Percentiles rank a stretch among this genome's conserved stretches.
Conservation (phyloP, 1,140 invertebrate genomes). For the Dufourea novaeangliae region DNA sequence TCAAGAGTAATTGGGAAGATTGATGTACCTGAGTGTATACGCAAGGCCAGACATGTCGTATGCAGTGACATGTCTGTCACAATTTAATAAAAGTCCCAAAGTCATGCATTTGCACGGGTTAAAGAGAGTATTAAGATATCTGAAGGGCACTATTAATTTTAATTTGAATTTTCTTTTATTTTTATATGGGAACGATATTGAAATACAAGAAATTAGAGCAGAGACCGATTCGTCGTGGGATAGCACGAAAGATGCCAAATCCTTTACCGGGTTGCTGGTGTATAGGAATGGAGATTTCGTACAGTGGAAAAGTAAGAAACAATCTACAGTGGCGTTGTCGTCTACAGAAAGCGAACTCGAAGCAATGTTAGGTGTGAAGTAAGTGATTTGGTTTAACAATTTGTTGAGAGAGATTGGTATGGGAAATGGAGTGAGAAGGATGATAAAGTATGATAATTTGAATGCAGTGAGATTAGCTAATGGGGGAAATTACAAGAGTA, state of each 20-base stretch:
- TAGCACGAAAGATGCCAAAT: not conserved
- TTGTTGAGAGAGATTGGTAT: not conserved
- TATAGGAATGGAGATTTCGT: not conserved
- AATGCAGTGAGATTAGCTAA: not conserved
- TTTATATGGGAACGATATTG: not conserved
- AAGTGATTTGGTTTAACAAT: not conserved
- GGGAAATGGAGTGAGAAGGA: not conserved
- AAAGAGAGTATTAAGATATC: constrained; percentile 17
- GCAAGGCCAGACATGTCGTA: constrained; percentile 29
- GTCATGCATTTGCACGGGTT: constrained; percentile 1
- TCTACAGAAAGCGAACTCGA: not conserved
- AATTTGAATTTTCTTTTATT: no score
- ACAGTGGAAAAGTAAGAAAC: not conserved
- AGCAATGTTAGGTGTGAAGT: not conserved
- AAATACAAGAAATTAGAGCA: not conserved
- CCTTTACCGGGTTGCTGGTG: not conserved
- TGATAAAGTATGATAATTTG: not conserved
- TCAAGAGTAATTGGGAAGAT: constrained; percentile 15
- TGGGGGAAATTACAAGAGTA: not conserved
- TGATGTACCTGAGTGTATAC: constrained; percentile 29
- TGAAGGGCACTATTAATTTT: constrained; percentile 14
- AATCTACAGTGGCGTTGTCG: not conserved
- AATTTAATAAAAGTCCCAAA: constrained; percentile 20
- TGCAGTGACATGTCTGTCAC: constrained; percentile 9
- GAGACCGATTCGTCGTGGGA: constrained; percentile 34